Evolutionary conservation across 2,888 invertebrate genomes (phyloP), one percentile per base, ranked within the genome.

Genomic region (Rhimphoctona megacephalus): DNA sequence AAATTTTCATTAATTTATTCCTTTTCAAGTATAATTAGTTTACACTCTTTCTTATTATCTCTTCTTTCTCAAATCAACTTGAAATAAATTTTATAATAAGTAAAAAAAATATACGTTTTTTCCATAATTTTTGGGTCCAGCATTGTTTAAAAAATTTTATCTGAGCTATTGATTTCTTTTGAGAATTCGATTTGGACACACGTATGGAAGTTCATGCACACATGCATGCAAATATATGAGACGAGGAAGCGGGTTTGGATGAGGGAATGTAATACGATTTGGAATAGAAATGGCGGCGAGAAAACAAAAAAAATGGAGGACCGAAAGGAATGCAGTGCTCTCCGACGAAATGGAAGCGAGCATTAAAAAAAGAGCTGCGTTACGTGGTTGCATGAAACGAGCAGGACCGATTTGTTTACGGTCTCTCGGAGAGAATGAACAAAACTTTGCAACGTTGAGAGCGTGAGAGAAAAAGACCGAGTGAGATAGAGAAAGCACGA

Each of bases 371-470:
- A 70, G 76, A 57, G 61, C 9, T 30, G 22, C 30, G 64, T 33
- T 46, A 70, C 36, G 52, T 33, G 57, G 79, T 19, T 54, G 74
- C 33, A 54, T 17, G 54, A 70, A 74, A 72, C 73, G 78, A 80
- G 74, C 73, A 19, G 72, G 81, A 73, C 83, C 81, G 88, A 88
- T 88, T 89, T 88, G 89, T 89, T 88, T 89, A 89, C 85, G 88
- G 81, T 86, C 81, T 85, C 73, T 79, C 70, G 84, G 85, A 66
- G 82, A 77, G 78, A 82, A 87, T 84, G 85, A 80, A 85, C 86
- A 86, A 87, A 87, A 86, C n/a, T 89, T 88, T 81, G 73, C 81
- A 39, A 33, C 19, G 30, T 36, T 43, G 46, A 49, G 39, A 73
- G 73, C 61, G 17, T 5, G 61, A 30, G 30, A 17, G 30, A 9